Evolutionary conservation across 2,797 vertebrate genomes (phyloP).

Genomic region (Vireo griseus): DNA sequence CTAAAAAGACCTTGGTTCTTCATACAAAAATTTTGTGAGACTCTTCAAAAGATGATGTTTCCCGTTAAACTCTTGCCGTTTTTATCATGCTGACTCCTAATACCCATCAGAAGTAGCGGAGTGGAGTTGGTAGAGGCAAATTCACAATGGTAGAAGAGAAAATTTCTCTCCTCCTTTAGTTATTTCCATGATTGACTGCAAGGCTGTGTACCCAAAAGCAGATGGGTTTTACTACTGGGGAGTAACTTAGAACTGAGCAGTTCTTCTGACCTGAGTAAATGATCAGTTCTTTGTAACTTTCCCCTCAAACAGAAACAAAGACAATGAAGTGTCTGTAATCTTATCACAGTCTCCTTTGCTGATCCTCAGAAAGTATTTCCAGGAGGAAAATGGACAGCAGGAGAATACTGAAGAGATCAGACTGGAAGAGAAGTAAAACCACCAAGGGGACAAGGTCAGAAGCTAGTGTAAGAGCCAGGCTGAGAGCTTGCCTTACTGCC

Average conservation of each 20-base stretch:
- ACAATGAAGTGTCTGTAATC: neutral
- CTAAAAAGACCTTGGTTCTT: neutral
- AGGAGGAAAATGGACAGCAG: neutral
- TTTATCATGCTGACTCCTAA: neutral
- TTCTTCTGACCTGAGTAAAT: neutral
- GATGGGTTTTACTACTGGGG: neutral
- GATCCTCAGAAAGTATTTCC: neutral
- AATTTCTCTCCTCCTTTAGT: neutral
- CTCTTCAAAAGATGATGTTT: neutral
- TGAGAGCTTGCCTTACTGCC: neutral
- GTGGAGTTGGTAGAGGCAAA: neutral
- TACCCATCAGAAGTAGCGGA: neutral
- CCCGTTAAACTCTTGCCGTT: neutral
- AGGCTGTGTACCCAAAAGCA: neutral
- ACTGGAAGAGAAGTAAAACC: neutral
- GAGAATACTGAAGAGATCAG: neutral
- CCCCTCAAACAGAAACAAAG: neutral
- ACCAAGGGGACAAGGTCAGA: neutral
- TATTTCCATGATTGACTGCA: neutral
- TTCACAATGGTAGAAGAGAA: neutral
- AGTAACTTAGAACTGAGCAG: neutral
- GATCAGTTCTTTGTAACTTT: neutral
- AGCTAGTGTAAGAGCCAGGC: neutral
- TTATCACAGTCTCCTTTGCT: neutral
- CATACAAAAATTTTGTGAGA: neutral